Conservation (phyloP, 1,140 invertebrate genomes). For the Drosophila fuyamai region DNA sequence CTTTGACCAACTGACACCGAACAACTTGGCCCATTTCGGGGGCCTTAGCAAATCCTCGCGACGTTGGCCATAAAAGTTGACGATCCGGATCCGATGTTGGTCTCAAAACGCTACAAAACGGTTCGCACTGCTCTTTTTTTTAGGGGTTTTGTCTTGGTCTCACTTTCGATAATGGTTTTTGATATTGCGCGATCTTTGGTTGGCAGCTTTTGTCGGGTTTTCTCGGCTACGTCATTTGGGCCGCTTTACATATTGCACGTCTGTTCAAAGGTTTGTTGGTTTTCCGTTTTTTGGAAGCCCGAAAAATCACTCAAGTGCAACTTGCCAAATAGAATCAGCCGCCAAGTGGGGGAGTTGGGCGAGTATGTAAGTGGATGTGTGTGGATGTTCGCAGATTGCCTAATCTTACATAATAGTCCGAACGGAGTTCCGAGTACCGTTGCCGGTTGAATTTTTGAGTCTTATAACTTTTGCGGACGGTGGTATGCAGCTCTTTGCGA, state of each 20-base stretch:
- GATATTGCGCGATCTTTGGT: constrained; percentile 73
- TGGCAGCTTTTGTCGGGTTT: constrained; percentile 50
- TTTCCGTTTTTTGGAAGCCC: constrained; percentile 76
- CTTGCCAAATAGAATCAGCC: constrained; percentile 79
- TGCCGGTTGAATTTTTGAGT: constrained; percentile 28
- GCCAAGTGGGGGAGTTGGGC: constrained; percentile 33
- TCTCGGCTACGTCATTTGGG: constrained; percentile 75
- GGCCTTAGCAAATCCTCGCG: constrained; percentile 51
- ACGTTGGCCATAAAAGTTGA: constrained; percentile 70
- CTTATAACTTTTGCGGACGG: constrained; percentile 16
- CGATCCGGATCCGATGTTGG: constrained; percentile 55
- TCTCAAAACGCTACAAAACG: constrained; percentile 58
- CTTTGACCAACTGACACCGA: constrained; percentile 75
- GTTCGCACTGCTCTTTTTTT: constrained; percentile 15
- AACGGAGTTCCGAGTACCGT: constrained; percentile 41
- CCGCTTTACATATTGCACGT: constrained; percentile 78
- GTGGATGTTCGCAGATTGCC: constrained; percentile 62
- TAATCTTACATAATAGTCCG: constrained; percentile 76
- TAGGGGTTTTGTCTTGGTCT: constrained; percentile 36
- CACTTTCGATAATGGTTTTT: constrained; percentile 66
- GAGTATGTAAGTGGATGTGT: constrained; percentile 41
- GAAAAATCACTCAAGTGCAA: constrained; percentile 83
- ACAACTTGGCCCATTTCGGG: constrained; percentile 69
- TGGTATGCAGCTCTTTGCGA: constrained; percentile 61
- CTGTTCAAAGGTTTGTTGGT: constrained; percentile 64